Conservation (phyloP, 2,797 vertebrate species). For the Chanos chanos region DNA sequence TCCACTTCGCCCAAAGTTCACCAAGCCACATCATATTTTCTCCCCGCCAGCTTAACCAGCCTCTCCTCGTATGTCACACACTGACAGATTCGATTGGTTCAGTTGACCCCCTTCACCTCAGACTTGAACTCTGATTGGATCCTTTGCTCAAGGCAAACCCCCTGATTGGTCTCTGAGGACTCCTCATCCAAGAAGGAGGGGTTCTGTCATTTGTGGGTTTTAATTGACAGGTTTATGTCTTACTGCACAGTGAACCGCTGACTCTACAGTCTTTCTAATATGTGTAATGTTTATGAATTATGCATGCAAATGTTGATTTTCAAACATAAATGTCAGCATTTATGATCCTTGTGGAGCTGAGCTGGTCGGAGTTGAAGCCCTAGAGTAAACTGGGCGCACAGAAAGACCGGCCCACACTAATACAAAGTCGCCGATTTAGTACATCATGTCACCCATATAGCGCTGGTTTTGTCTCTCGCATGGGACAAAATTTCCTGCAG, state of each 20-base stretch:
- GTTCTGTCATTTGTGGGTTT: constrained; percentile 14
- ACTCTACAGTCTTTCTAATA: constrained; percentile 7
- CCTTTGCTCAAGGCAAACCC: background rate
- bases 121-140: constrained; percentile 28
- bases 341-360: background rate
- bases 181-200: constrained; percentile 9
- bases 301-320: constrained; percentile 10
- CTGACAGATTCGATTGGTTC: background rate
- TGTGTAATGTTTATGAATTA: constrained; percentile 41
- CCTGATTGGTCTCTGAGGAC: constrained; percentile 32
- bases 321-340: background rate
- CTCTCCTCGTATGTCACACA: background rate
- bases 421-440: no score
- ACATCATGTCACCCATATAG: no score
- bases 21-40: constrained; percentile 8
- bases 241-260: constrained; percentile 5
- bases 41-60: background rate
- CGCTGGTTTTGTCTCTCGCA: no score
- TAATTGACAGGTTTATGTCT: constrained; percentile 19
- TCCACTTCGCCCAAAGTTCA: no score
- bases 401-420: no score
- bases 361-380: background rate
- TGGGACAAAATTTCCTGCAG: no score
- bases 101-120: constrained; percentile 18
- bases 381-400: no score